A percentile compares a stretch with the other conserved stretches of the same genome.
phyloP scores from a whole-genome alignment of 2,113 vertebrate genomes.

The Syngnathus scovelli region DNA sequence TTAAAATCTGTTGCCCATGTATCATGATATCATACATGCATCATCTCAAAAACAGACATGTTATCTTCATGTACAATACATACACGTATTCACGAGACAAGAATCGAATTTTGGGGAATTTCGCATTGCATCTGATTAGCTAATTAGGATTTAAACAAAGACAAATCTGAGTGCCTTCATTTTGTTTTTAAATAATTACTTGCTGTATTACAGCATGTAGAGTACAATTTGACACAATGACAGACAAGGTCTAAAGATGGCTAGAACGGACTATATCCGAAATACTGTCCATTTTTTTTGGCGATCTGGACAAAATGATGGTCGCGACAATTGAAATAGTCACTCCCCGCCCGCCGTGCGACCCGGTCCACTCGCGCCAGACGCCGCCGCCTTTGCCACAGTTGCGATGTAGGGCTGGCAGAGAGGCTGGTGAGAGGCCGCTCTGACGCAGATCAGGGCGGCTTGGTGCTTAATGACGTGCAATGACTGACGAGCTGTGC shows the following conservation, averaged over 20 bases:
- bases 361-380: slow-evolving; percentile 49
- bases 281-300: slow-evolving; percentile 18
- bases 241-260: slow-evolving; percentile 6
- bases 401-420: slow-evolving; percentile 51
- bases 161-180: slow-evolving; percentile 6
- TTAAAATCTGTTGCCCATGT: slow-evolving; percentile 11
- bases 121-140: not conserved
- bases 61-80: slow-evolving; percentile 24
- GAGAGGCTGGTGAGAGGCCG: slow-evolving; percentile 51
- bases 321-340: slow-evolving; percentile 47
- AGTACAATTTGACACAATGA: not conserved
- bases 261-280: slow-evolving; percentile 36
- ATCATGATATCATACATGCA: slow-evolving; percentile 35
- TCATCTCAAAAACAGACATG: slow-evolving; percentile 31
- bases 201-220: slow-evolving; percentile 13
- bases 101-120: slow-evolving; percentile 5
- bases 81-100: slow-evolving; percentile 16
- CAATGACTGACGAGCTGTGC: slow-evolving; percentile 47
- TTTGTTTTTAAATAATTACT: not conserved
- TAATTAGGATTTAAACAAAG: not conserved
- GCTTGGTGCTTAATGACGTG: slow-evolving; percentile 40
- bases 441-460: slow-evolving; percentile 51
- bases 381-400: slow-evolving; percentile 44
- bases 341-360: slow-evolving; percentile 35
- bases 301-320: slow-evolving; percentile 32